These are phyloP conservation scores for Sanderia malayensis DNA, from an alignment of 30 jellyfish, hydroid and myxozoan species.

Conservation along the genomic window DNA sequence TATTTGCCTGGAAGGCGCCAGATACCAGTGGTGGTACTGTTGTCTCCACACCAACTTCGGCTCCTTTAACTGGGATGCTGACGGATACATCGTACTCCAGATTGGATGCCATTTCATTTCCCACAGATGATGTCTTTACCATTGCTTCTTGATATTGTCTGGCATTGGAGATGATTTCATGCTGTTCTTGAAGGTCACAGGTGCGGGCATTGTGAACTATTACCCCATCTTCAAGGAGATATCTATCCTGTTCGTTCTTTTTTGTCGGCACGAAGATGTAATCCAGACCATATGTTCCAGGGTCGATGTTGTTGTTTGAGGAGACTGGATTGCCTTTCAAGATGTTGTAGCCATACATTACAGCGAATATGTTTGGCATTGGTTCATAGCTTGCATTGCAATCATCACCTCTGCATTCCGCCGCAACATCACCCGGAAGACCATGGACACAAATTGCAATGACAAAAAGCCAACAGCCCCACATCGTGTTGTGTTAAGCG, in stretches of 20 bases:
- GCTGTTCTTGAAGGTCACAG: not conserved
- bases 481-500: too few species aligned
- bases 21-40: slow-evolving; percentile 45
- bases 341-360: slow-evolving; percentile 53
- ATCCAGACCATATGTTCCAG: slow-evolving; percentile 19
- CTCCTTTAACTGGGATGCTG: slow-evolving; percentile 4
- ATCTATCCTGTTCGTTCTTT: slow-evolving; percentile 14
- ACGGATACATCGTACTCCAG: slow-evolving; percentile 24
- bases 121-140: not conserved
- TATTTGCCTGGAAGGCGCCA: slow-evolving; percentile 12
- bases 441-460: too few species aligned
- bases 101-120: slow-evolving; percentile 10
- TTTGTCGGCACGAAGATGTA: slow-evolving; percentile 41
- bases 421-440: too few species aligned
- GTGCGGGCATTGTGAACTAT: not conserved
- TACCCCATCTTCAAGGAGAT: slow-evolving; percentile 29
- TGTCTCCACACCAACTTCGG: slow-evolving; percentile 28
- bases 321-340: slow-evolving; percentile 35
- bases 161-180: not conserved
- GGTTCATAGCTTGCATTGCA: slow-evolving; percentile 52
- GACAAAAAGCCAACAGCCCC: too few species aligned
- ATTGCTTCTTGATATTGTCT: slow-evolving; percentile 7
- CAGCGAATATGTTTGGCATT: slow-evolving; percentile 32
- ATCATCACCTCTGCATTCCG: not conserved
- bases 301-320: slow-evolving; percentile 18